Evolutionary conservation across 2,113 vertebrate genomes (phyloP).

Genomic region (Mixornis gularis): DNA sequence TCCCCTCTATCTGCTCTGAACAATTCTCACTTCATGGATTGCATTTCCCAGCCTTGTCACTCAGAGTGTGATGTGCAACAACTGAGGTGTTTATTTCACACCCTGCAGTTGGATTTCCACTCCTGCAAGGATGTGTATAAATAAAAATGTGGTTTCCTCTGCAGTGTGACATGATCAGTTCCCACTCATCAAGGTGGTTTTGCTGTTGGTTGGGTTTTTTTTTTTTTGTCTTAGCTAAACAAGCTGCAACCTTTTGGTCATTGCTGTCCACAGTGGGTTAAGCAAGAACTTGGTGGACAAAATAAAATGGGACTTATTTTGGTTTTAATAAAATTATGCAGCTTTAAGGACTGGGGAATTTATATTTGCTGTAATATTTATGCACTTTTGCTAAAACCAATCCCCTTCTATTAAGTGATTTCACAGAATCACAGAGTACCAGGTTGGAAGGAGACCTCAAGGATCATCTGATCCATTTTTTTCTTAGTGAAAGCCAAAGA

Average conservation of each 20-base stretch:
- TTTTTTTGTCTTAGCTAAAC: background rate
- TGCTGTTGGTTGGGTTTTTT: background rate
- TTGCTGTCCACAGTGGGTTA: accelerated
- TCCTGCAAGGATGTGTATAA: background rate
- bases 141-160: background rate
- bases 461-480: background rate
- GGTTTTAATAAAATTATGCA: background rate
- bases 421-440: background rate
- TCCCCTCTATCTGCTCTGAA: background rate
- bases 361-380: background rate
- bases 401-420: background rate
- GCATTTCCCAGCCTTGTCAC: background rate
- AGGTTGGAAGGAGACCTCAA: background rate
- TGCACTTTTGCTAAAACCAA: background rate
- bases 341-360: background rate
- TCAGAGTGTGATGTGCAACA: background rate
- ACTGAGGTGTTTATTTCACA: background rate
- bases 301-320: background rate
- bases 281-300: background rate
- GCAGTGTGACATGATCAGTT: background rate
- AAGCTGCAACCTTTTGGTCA: background rate
- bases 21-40: background rate
- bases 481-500: background rate
- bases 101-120: background rate
- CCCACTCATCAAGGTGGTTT: background rate